Evolutionary conservation across 2,888 invertebrate genomes (phyloP).

Genomic region (Stenichneumon culpator): DNA sequence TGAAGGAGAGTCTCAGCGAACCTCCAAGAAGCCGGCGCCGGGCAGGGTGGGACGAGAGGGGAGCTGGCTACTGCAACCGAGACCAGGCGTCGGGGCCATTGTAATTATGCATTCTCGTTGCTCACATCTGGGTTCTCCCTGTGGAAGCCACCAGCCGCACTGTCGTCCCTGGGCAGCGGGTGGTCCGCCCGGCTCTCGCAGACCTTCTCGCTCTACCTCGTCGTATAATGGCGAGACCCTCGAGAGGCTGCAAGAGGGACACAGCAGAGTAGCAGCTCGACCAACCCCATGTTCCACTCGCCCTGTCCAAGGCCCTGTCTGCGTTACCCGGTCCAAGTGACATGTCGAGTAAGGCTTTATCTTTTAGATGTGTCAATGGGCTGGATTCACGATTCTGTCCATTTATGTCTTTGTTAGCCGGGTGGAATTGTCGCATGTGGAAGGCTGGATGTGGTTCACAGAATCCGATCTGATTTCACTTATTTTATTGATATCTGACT

Average conservation of each 20-base stretch:
- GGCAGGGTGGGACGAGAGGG: background rate
- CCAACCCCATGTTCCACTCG: conserved; percentile 15
- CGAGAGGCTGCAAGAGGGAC: conserved; percentile 42
- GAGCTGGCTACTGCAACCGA: conserved; percentile 61
- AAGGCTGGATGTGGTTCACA: too few species aligned
- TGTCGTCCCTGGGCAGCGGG: conserved; percentile 36
- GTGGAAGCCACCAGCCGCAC: conserved; percentile 50
- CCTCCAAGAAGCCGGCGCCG: conserved; percentile 67
- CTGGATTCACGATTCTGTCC: background rate
- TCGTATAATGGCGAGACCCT: conserved; percentile 47
- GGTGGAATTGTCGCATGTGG: background rate
- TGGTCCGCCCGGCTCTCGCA: conserved; percentile 40
- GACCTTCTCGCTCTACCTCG: conserved; percentile 38
- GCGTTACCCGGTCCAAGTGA: background rate
- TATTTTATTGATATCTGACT: background rate
- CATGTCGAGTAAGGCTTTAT: background rate
- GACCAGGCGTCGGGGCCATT: conserved; percentile 78
- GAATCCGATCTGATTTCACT: too few species aligned
- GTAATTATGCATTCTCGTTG: conserved; percentile 82
- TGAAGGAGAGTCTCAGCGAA: conserved; percentile 74
- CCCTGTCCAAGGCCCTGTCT: conserved; percentile 51
- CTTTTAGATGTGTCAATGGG: background rate
- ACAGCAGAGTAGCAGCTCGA: conserved; percentile 26
- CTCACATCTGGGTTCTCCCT: conserved; percentile 78
- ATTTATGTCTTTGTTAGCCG: background rate